Conservation (phyloP, 2,113 vertebrate species). For the Chauna torquata region DNA sequence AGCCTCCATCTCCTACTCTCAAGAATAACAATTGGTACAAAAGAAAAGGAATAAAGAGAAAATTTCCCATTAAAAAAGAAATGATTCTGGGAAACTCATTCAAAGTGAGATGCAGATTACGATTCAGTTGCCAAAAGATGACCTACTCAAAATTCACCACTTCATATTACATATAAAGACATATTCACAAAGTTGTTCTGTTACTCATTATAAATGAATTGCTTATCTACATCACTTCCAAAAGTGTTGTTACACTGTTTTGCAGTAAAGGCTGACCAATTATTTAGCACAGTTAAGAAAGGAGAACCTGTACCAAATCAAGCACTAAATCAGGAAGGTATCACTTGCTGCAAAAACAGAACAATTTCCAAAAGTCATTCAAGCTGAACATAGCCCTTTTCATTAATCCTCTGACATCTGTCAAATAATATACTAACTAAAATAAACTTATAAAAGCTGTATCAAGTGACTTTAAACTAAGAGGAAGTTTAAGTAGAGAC, state of each 20-base stretch:
- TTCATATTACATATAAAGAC: slow-evolving; percentile 18
- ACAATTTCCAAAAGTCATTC: slow-evolving; percentile 9
- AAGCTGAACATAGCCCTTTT: neutral
- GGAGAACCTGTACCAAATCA: slow-evolving; percentile 27
- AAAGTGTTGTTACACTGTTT: slow-evolving; percentile 20
- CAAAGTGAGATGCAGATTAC: neutral
- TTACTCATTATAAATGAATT: slow-evolving; percentile 43
- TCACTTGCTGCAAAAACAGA: neutral
- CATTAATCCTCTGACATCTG: neutral
- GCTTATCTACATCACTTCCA: slow-evolving; percentile 24
- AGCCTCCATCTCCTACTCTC: neutral
- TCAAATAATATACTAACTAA: neutral
- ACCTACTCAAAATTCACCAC: slow-evolving; percentile 45
- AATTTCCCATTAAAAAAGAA: slow-evolving; percentile 23
- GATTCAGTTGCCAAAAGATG: slow-evolving; percentile 26
- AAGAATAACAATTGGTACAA: neutral
- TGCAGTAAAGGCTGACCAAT: slow-evolving; percentile 53
- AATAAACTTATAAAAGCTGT: neutral
- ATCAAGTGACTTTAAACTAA: neutral
- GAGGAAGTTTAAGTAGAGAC: neutral
- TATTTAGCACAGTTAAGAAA: slow-evolving; percentile 36
- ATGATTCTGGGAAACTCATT: slow-evolving; percentile 9
- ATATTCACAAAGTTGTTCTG: slow-evolving; percentile 29
- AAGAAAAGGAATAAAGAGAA: neutral
- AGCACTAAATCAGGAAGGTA: slow-evolving; percentile 4